These are phyloP conservation scores for Monopterus albus DNA, from an alignment of 2,113 vertebrate genomes.

Conservation along the genomic window DNA sequence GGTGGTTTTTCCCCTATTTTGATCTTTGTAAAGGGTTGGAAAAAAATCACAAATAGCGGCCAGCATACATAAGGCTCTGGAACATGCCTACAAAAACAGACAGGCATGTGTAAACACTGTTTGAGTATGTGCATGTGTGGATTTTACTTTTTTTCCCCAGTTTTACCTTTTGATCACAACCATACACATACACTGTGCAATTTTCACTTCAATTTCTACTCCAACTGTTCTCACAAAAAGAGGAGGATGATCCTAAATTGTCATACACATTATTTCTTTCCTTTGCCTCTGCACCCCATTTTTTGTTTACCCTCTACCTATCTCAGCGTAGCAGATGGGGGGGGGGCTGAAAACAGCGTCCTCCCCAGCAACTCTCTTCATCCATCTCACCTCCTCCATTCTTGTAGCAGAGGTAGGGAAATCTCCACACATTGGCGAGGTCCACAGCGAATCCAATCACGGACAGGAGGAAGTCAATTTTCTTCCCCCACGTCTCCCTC, in stretches of 20 bases:
- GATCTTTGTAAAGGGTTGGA: conserved; percentile 61
- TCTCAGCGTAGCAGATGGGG: not conserved
- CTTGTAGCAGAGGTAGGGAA: conserved; percentile 93
- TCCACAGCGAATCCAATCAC: conserved; percentile 92
- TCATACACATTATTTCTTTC: conserved; percentile 1
- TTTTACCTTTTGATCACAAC: too few relatives aligned
- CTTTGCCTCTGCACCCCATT: not conserved
- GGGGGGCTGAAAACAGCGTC: not conserved
- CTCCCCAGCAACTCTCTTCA: not conserved
- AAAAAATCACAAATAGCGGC: conserved; percentile 23
- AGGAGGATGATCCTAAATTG: not conserved
- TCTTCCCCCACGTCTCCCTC: conserved; percentile 91
- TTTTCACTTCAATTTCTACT: too few relatives aligned
- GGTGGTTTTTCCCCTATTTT: conserved; percentile 72
- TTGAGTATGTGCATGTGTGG: too few relatives aligned
- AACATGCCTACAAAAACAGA: not conserved
- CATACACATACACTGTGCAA: too few relatives aligned
- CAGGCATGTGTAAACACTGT: conserved; percentile 6
- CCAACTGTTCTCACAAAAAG: too few relatives aligned
- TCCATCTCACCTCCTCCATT: conserved; percentile 88
- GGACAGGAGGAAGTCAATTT: conserved; percentile 90
- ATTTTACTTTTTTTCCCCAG: too few relatives aligned
- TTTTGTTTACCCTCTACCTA: too few relatives aligned
- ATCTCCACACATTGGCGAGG: conserved; percentile 92
- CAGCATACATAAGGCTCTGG: conserved; percentile 18